Base-by-base conservation (phyloP, 2,888 invertebrate species). In the Lasioglossum malachurum region DNA sequence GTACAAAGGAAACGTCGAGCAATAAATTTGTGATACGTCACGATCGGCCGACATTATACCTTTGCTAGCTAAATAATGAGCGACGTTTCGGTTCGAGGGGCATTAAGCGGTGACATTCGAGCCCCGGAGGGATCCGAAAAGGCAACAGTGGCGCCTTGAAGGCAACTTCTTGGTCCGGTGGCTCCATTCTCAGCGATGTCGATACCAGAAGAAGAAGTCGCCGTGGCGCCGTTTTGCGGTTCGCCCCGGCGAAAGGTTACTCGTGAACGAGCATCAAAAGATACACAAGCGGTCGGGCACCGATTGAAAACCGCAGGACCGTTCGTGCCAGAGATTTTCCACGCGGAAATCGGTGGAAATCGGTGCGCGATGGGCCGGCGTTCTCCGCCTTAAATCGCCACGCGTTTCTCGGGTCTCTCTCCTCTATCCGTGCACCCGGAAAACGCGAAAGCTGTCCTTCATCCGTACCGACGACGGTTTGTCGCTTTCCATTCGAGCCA, bases 131-230 rank as follows among this genome's bases (percentile, higher is more conserved):
- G n/a, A 53, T n/a, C 80, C 84, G 77, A 80, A 88, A 89, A 80
- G 76, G 77, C 80, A 82, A 75, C 80, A 71, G 80, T 38, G 71
- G 60, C 44, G 69, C 69, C 79, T 72, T 81, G 82, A 88, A 87
- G 86, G 86, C 87, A 91, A 89, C 88, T 90, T 89, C 84, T 74
- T 84, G 78, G 78, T 75, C 83, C 60, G 78, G 74, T 82, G 83
- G 74, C 84, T 91, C 90, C 88, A 89, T 91, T 90, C 90, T 88
- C 71, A 86, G 84, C 69, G 75, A 79, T 86, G 88, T 91, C 90
- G 88, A 91, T 91, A 88, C 87, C 84, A 53, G 53, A 53, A 53
- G 88, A 84, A 88, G 82, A 87, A 87, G 76, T 88, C 86, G 82
- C 78, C 78, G 84, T 69, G 76, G 83, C 83, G 64, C 76, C 78